Evolutionary conservation across 2,888 invertebrate species (phyloP).

Genomic region (Polyommatus iphigenia): DNA sequence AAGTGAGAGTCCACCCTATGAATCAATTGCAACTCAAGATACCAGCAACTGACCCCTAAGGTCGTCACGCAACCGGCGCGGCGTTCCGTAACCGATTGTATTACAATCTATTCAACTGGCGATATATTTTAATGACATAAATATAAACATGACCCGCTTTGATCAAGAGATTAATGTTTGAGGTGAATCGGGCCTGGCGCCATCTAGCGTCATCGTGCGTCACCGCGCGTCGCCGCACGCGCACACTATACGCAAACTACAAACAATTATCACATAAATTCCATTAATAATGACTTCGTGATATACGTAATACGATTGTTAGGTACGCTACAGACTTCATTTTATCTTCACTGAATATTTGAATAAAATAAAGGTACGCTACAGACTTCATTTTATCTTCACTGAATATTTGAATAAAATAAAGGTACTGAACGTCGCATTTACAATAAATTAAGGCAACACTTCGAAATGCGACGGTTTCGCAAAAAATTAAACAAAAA

Average conservation of each 20-base stretch:
- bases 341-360: neutral
- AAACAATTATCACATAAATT: neutral
- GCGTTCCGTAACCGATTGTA: conserved; percentile 37
- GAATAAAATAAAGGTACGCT: neutral
- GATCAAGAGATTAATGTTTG: conserved; percentile 64
- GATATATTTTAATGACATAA: conserved; percentile 57
- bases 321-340: neutral
- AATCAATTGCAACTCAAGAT: conserved; percentile 32
- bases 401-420: neutral
- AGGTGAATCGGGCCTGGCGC: conserved; percentile 60
- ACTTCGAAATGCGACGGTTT: neutral
- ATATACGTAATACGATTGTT: neutral
- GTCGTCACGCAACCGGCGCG: conserved; percentile 38
- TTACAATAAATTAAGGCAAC: neutral
- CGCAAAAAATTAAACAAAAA: neutral
- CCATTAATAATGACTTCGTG: neutral
- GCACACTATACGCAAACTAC: neutral
- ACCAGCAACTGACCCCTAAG: conserved; percentile 41
- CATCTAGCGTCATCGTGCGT: conserved; percentile 41
- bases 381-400: neutral
- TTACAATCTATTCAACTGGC: conserved; percentile 42
- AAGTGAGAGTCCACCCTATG: conserved; percentile 34
- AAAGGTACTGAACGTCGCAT: neutral
- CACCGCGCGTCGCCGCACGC: conserved; percentile 36
- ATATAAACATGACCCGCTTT: conserved; percentile 57